phyloP scores from a whole-genome alignment of 2,113 vertebrate species.

The Gambusia holbrooki region DNA sequence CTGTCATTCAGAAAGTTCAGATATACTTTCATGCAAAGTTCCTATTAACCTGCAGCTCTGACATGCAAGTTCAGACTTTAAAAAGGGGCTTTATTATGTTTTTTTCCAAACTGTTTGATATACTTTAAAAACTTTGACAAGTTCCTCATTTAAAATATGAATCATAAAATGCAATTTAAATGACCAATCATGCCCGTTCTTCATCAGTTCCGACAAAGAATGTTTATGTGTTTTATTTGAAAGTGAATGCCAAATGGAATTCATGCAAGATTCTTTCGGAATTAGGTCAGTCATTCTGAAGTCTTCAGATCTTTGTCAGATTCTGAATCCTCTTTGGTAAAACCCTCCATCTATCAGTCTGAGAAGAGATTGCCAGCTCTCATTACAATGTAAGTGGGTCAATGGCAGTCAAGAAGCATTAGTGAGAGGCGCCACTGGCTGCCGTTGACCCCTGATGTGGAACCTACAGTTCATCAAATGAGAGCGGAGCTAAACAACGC shows the following conservation, averaged over 20 bases:
- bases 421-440: constrained; percentile 16
- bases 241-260: neutral
- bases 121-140: constrained; percentile 14
- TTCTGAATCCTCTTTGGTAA: constrained; percentile 17
- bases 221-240: neutral
- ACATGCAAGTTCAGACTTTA: constrained; percentile 13
- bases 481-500: constrained; percentile 1
- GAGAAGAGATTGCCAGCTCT: constrained; percentile 26
- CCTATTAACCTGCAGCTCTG: constrained; percentile 21
- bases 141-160: neutral
- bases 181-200: neutral
- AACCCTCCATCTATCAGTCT: constrained; percentile 2
- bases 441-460: constrained; percentile 27
- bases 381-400: constrained; percentile 46
- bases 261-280: constrained; percentile 4
- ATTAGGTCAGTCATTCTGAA: constrained; percentile 19
- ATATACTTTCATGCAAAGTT: constrained; percentile 21
- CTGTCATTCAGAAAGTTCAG: constrained; percentile 26
- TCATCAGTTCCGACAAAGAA: neutral
- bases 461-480: constrained; percentile 1
- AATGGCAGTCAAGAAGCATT: constrained; percentile 51
- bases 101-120: neutral
- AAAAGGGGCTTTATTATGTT: neutral
- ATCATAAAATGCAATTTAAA: neutral
- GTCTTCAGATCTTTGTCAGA: constrained; percentile 39